Conservation (phyloP, 2,113 vertebrate genomes). For the Rallus limicola region DNA sequence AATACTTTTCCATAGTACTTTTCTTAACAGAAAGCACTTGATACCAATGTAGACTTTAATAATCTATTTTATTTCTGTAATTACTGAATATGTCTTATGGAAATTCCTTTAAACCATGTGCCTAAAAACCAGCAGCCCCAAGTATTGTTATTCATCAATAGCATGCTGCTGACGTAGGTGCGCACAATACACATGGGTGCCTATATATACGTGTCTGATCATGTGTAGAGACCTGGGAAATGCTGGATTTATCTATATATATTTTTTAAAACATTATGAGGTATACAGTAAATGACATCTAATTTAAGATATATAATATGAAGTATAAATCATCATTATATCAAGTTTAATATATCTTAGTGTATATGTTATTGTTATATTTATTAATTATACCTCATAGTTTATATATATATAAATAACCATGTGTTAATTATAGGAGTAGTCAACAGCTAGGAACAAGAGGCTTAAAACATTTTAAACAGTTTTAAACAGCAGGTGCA, state of each 20-base stretch:
- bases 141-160: not conserved
- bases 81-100: not conserved
- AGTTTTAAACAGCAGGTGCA: not conserved
- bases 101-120: not conserved
- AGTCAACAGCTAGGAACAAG: not conserved
- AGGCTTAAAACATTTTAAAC: not conserved
- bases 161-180: not conserved
- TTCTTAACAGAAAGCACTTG: not conserved
- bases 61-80: not conserved
- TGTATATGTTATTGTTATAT: not conserved
- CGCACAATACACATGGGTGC: not conserved
- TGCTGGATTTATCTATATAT: not conserved
- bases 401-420: not conserved
- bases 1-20: conserved; percentile 7
- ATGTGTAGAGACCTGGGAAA: not conserved
- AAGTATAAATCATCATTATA: not conserved
- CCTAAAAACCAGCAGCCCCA: not conserved
- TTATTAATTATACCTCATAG: not conserved
- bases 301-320: not conserved
- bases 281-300: not conserved
- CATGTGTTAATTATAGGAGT: not conserved
- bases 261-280: not conserved
- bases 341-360: not conserved
- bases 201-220: not conserved
- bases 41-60: not conserved